Evolutionary conservation across 2,797 vertebrate genomes (phyloP).

Genomic region (Peromyscus aztecus): DNA sequence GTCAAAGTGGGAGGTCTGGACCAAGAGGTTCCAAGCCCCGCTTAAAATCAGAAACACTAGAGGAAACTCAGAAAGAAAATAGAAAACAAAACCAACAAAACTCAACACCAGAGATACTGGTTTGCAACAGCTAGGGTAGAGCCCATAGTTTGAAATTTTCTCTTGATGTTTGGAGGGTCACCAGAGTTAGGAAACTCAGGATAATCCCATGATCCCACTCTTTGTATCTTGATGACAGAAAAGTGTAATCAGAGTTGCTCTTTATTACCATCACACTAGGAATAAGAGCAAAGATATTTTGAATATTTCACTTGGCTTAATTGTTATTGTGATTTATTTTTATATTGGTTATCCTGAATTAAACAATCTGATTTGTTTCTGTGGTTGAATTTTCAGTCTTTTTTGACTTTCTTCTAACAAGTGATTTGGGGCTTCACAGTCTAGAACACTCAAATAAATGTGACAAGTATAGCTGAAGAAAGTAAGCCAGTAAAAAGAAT

Average conservation of each 20-base stretch:
- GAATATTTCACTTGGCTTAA: neutral
- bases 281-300: neutral
- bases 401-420: neutral
- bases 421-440: neutral
- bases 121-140: neutral
- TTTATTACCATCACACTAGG: neutral
- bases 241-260: neutral
- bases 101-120: neutral
- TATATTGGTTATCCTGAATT: neutral
- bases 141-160: neutral
- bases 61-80: neutral
- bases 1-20: neutral
- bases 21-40: neutral
- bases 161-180: neutral
- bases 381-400: neutral
- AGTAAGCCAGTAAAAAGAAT: neutral
- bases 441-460: neutral
- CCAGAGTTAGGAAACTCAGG: neutral
- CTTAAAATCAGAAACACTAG: neutral
- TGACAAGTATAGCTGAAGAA: neutral
- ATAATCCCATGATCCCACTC: slow-evolving; percentile 33
- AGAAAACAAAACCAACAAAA: neutral
- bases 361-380: neutral
- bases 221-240: slow-evolving; percentile 53
- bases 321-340: neutral